Evolutionary conservation across 2,888 invertebrate genomes (phyloP), one percentile per base, ranked within the genome.

Genomic region (Ormyrus labotus): DNA sequence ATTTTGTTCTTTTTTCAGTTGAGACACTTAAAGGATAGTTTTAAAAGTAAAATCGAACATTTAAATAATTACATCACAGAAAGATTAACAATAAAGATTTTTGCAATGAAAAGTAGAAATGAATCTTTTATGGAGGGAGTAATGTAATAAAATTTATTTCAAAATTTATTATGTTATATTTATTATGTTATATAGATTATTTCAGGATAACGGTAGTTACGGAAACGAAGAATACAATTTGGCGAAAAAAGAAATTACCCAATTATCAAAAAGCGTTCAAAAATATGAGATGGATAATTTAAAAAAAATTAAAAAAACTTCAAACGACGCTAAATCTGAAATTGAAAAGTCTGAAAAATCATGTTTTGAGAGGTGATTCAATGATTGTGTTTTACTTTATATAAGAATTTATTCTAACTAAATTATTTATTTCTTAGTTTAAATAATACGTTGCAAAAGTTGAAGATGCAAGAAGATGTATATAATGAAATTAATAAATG

Each of bases 201-300:
- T 85, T 73, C 78, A 82, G 70, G 81, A 85, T 7, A 84, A 83
- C 63, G 85, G 85, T 65, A 83, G 80, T 76, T 85, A 78, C 11
- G 74, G 79, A 34, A n/a, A 48, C 0, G 83, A 82, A 57, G 85
- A 85, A 81, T 74, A 78, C 0, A 84, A 83, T 63, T 68, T 72
- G 11, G 74, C 75, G 50, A 76, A 73, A 7, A 84, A 83, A 70
- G 79, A 81, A 60, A 64, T 82, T 5, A 71, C 34, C 13, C 47
- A 19, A 6, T 80, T 81, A 6, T 48, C 53, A 3, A 84, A 85
- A 83, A 63, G 7, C 6, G 81, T 85, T 64, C 64, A 82, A 7
- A 83, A 83, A 69, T 71, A 82, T 34, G 80, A 83, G 55, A 45
- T 9, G 2, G 60, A 79, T 7, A 81, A 68, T 76, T n/a, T 63